phyloP scores from a whole-genome alignment of 1,140 invertebrate genomes.

The Papilio xuthus region DNA sequence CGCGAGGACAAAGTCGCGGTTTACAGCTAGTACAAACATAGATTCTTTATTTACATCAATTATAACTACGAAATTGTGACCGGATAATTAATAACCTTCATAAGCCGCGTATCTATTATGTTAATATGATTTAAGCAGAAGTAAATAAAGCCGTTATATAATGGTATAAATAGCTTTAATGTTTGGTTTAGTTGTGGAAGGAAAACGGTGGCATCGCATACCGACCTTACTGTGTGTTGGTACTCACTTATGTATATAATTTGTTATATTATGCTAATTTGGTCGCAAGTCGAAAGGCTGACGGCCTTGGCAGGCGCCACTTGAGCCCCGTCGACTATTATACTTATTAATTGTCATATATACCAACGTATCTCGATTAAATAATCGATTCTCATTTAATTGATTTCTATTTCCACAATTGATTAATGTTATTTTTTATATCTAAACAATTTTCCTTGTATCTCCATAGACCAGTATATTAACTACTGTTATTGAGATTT shows the following conservation, averaged over 20 bases:
- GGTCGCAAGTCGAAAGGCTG: constrained; percentile 63
- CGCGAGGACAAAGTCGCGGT: no score
- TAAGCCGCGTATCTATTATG: neutral
- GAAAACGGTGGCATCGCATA: constrained; percentile 32
- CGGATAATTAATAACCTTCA: no score
- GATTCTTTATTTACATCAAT: no score
- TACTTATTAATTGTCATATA: constrained; percentile 35
- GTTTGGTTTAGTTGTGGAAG: constrained; percentile 19
- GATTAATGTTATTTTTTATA: neutral
- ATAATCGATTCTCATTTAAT: neutral
- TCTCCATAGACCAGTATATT: neutral
- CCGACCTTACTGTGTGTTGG: neutral
- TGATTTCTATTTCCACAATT: neutral
- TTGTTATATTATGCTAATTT: constrained; percentile 70
- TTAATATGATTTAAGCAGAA: neutral
- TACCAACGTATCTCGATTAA: constrained; percentile 14
- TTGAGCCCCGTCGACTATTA: constrained; percentile 39
- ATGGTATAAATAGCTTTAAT: constrained; percentile 22
- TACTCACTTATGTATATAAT: constrained; percentile 45
- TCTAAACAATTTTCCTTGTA: neutral
- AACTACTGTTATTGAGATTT: neutral
- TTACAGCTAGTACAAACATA: no score
- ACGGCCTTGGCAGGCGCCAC: constrained; percentile 65
- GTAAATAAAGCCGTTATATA: neutral
- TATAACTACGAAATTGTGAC: no score